Evolutionary conservation across 2,888 invertebrate species (phyloP).

Genomic region (Micropterix aruncella): DNA sequence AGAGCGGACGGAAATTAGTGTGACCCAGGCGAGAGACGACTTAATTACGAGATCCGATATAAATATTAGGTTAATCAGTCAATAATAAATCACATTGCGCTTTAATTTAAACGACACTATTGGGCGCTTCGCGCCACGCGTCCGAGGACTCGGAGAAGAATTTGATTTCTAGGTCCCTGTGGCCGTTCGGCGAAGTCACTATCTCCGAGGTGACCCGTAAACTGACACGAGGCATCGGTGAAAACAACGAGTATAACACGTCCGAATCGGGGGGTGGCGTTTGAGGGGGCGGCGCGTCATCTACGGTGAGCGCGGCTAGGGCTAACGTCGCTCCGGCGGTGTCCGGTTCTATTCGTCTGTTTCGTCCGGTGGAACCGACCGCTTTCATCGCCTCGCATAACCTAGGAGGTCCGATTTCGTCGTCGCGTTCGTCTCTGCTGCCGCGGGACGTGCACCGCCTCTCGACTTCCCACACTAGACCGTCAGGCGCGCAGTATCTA

Average conservation of each 20-base stretch:
- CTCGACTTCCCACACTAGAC: constrained; percentile 62
- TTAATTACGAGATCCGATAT: too few species aligned
- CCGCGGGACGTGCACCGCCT: constrained; percentile 40
- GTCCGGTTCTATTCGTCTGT: constrained; percentile 24
- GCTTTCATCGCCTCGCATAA: constrained; percentile 37
- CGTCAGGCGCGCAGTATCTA: constrained; percentile 60
- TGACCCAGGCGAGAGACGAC: too few species aligned
- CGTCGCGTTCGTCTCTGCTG: constrained; percentile 30
- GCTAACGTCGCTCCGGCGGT: constrained; percentile 31
- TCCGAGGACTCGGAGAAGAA: constrained; percentile 51
- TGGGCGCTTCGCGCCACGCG: too few species aligned
- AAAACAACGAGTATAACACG: constrained; percentile 28
- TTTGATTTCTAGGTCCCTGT: constrained; percentile 65
- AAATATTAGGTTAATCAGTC: too few species aligned
- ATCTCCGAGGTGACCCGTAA: constrained; percentile 65
- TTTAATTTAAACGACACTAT: too few species aligned
- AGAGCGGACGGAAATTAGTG: too few species aligned
- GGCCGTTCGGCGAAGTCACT: constrained; percentile 63
- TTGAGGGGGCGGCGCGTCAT: constrained; percentile 22
- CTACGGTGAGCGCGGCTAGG: constrained; percentile 18
- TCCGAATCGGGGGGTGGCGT: constrained; percentile 27
- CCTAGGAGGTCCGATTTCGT: constrained; percentile 35
- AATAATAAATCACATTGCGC: too few species aligned
- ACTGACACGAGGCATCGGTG: constrained; percentile 20
- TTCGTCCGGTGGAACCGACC: constrained; percentile 28